A percentile compares a stretch with the other conserved stretches of the same genome.
These are phyloP conservation scores for Avahi laniger DNA, from an alignment of 2,797 vertebrate genomes.

Conservation along the genomic window DNA sequence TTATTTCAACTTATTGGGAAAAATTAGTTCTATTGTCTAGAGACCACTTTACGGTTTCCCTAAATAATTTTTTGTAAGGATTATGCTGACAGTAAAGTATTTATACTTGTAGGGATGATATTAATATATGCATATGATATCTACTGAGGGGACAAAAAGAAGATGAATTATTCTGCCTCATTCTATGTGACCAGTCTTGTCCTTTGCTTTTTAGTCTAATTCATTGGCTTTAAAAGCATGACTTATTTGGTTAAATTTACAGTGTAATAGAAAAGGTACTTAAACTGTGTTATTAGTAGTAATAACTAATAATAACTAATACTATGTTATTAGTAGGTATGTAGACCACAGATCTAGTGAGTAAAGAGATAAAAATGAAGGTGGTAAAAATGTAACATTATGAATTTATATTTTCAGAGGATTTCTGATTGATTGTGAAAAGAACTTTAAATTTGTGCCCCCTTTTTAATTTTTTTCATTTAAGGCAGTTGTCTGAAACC, in stretches of 20 bases:
- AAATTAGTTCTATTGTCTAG: not conserved
- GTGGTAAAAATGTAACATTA: not conserved
- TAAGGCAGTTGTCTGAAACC: not conserved
- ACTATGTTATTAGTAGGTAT: not conserved
- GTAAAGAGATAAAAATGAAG: not conserved
- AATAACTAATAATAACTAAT: too few relatives aligned
- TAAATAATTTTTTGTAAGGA: not conserved
- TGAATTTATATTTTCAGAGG: not conserved
- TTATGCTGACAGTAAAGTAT: not conserved
- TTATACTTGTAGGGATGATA: not conserved
- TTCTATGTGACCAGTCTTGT: not conserved
- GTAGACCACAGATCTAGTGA: not conserved
- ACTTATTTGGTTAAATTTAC: not conserved
- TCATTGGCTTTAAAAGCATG: not conserved
- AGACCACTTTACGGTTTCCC: not conserved
- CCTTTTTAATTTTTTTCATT: not conserved
- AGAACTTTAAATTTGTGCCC: not conserved
- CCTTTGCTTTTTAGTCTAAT: not conserved
- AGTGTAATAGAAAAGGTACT: not conserved
- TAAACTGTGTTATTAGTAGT: not conserved
- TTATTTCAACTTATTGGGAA: not conserved
- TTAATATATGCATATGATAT: not conserved
- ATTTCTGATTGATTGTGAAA: not conserved
- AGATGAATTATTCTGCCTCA: not conserved
- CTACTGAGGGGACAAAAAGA: not conserved